Evolutionary conservation across 92 coral and sea anemone genomes (phyloP).

Genomic region (Palythoa caribaeorum): DNA sequence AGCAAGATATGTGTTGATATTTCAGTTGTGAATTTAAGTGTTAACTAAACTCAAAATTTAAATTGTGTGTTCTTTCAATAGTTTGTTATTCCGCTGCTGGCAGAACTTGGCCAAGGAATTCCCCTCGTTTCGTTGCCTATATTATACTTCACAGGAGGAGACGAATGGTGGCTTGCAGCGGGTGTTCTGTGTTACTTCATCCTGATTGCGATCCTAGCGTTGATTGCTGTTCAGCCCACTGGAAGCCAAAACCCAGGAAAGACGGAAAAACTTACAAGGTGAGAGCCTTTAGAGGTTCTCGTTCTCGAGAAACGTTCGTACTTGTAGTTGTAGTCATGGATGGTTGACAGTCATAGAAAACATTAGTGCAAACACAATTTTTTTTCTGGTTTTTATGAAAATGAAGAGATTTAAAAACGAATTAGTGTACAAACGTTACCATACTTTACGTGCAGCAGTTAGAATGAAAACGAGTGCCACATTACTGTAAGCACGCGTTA

Average conservation of each 20-base stretch:
- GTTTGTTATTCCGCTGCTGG: constrained; percentile 60
- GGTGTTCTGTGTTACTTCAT: constrained; percentile 61
- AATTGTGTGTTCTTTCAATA: neutral
- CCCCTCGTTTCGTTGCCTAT: constrained; percentile 71
- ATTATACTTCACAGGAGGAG: constrained; percentile 60
- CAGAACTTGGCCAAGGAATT: constrained; percentile 55
- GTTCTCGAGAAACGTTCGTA: too few species aligned
- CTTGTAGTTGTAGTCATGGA: too few species aligned
- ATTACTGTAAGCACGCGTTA: too few species aligned
- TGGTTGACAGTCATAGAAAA: too few species aligned
- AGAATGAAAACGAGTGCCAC: too few species aligned
- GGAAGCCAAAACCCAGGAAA: constrained; percentile 71
- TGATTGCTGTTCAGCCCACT: constrained; percentile 61
- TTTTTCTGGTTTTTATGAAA: too few species aligned
- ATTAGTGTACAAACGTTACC: too few species aligned
- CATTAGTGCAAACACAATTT: too few species aligned
- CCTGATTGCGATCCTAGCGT: constrained; percentile 41
- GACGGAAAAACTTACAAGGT: constrained; percentile 73
- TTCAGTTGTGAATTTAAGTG: neutral
- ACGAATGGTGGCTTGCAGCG: constrained; percentile 57
- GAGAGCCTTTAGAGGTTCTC: neutral
- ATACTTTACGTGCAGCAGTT: too few species aligned
- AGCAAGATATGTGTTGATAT: too few species aligned
- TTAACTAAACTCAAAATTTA: neutral
- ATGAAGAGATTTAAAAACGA: too few species aligned